Base-by-base conservation (phyloP, 2,888 invertebrate genomes). In the Sericinus montela region DNA sequence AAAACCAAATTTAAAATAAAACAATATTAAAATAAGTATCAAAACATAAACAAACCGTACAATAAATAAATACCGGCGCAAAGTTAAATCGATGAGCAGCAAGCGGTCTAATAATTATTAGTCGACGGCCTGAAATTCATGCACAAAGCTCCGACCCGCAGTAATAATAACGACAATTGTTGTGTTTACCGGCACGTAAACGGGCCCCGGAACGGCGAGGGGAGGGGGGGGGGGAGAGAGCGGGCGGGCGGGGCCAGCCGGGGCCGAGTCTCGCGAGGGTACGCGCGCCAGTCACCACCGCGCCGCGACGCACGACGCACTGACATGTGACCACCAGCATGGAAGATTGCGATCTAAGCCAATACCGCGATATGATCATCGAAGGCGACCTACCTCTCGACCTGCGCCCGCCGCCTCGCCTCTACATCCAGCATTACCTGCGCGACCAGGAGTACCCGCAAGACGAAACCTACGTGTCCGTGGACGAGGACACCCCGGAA, bases 101-200 rank as follows among this genome's bases (percentile, higher is more conserved):
- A 62, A 71, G 69, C 75, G 69, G 79, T 76, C 82, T 86, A 85
- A 86, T 87, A 84, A 87, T 87, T 81, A 88, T 85, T 84, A 86
- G 82, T 82, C 80, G 77, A 66, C 84, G 84, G 84, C 81, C 87
- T 87, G 88, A 87, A 87, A 87, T 87, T 87, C 87, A 85, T 84
- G 86, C 86, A 87, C 87, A 87, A 87, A 88, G 87, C 85, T 76
- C 79, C 81, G 86, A 79, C 80, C 88, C 86, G 77, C 86, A 86
- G 83, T 80, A 85, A 88, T 88, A 88, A 88, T 88, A 88, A 88
- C 85, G 85, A 82, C 87, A 85, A 86, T 86, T 88, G 88, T 88
- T 88, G 86, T 87, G 88, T 87, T 88, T 86, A 87, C 81, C 86
- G 87, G 82, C 82, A 86, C 88, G 87, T 86, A 82, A 87, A 85